phyloP scores from a whole-genome alignment of 2,888 invertebrate species.

The Hyposoter didymator region DNA sequence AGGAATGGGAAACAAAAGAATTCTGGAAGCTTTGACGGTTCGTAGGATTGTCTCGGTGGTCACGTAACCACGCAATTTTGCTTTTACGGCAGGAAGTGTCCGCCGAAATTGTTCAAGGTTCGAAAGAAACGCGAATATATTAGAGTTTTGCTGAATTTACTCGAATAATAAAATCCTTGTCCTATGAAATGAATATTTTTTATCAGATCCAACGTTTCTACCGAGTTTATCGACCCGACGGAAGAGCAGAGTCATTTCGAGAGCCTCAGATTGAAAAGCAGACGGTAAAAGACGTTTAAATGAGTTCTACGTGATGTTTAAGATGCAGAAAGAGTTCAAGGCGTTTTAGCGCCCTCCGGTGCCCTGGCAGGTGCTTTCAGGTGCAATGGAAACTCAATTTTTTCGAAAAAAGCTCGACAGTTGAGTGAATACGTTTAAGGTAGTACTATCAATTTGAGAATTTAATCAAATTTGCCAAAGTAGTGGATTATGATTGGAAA shows the following conservation, averaged over 20 bases:
- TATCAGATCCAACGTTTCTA: neutral
- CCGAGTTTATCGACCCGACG: neutral
- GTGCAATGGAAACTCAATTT: too few relatives aligned
- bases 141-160: slow-evolving; percentile 4
- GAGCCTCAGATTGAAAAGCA: neutral
- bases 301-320: slow-evolving; percentile 31
- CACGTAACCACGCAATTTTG: slow-evolving; percentile 71
- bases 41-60: slow-evolving; percentile 68
- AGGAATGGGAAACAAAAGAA: slow-evolving; percentile 11
- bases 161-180: neutral
- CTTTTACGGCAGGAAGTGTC: slow-evolving; percentile 2
- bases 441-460: too few relatives aligned
- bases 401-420: too few relatives aligned
- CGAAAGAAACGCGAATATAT: slow-evolving; percentile 3
- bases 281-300: neutral
- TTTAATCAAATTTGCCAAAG: too few relatives aligned
- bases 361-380: slow-evolving; percentile 35
- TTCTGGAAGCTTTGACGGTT: slow-evolving; percentile 51
- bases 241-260: neutral
- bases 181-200: neutral
- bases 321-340: slow-evolving; percentile 66
- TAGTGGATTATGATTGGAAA: too few relatives aligned
- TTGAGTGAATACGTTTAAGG: too few relatives aligned
- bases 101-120: neutral
- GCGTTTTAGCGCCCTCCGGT: slow-evolving; percentile 77